phyloP scores from a whole-genome alignment of 2,888 invertebrate species.

The Archips crataeganus region DNA sequence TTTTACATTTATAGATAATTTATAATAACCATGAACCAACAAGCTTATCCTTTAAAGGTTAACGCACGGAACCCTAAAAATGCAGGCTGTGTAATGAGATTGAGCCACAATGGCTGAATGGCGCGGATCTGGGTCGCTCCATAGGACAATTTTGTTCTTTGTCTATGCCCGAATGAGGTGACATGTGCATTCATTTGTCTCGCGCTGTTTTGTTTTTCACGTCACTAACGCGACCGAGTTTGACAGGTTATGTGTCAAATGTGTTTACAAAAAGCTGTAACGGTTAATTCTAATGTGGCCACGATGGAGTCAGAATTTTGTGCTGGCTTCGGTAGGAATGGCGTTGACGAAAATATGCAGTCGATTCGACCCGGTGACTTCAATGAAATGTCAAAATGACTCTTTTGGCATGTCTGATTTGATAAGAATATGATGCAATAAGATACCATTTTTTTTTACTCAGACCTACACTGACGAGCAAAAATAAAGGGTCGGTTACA shows the following conservation, averaged over 20 bases:
- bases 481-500: too few relatives aligned
- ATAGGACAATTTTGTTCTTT: slow-evolving; percentile 39
- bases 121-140: slow-evolving; percentile 30
- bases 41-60: background rate
- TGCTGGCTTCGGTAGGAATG: background rate
- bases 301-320: background rate
- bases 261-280: slow-evolving; percentile 16
- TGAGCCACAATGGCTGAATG: slow-evolving; percentile 36
- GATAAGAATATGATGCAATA: too few relatives aligned
- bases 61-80: slow-evolving; percentile 35
- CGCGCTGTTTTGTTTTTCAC: slow-evolving; percentile 24
- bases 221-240: slow-evolving; percentile 7
- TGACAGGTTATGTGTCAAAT: slow-evolving; percentile 9
- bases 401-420: too few relatives aligned
- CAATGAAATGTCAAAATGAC: too few relatives aligned
- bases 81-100: slow-evolving; percentile 40
- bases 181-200: slow-evolving; percentile 18
- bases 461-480: too few relatives aligned
- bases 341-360: background rate
- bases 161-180: slow-evolving; percentile 27
- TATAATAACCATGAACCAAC: background rate
- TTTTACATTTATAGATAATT: background rate
- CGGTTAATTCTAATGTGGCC: background rate
- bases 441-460: too few relatives aligned
- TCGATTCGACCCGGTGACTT: background rate